A percentile compares a stretch with the other conserved stretches of the same genome.
Conservation (phyloP, 2,888 invertebrate species). For the Sinhomidia bicolor region DNA sequence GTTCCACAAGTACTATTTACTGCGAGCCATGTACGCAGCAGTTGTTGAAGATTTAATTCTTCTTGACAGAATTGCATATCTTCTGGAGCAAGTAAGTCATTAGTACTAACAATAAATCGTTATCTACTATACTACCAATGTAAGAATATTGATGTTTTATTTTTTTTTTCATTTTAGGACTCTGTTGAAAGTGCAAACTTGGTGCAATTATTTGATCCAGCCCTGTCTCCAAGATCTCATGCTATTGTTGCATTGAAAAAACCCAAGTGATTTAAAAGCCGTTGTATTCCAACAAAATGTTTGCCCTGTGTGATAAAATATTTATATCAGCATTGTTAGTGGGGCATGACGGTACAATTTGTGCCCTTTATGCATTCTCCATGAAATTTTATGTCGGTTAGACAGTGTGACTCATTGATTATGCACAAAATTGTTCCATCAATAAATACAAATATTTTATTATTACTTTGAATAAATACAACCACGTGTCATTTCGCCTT, state of each 20-base stretch:
- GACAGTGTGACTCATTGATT: no score
- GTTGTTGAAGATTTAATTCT: constrained; percentile 91
- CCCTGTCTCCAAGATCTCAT: constrained; percentile 92
- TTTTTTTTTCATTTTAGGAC: constrained; percentile 80
- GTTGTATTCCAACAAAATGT: no score
- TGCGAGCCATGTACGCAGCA: constrained; percentile 89
- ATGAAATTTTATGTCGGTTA: no score
- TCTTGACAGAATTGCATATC: constrained; percentile 90
- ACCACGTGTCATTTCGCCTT: no score
- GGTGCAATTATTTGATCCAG: constrained; percentile 91
- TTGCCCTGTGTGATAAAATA: constrained; percentile 11
- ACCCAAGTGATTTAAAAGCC: background rate
- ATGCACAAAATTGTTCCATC: no score
- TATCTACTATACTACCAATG: background rate
- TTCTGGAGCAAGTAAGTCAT: constrained; percentile 85
- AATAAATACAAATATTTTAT: no score
- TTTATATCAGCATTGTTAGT: no score
- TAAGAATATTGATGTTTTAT: no score
- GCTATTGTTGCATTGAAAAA: constrained; percentile 85
- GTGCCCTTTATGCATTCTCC: no score
- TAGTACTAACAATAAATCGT: background rate
- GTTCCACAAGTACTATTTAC: constrained; percentile 89
- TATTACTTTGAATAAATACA: no score
- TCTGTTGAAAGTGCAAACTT: constrained; percentile 84
- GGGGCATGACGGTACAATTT: no score